phyloP scores from a whole-genome alignment of 2,797 vertebrate genomes.

The Dendrocincla tyrannina region DNA sequence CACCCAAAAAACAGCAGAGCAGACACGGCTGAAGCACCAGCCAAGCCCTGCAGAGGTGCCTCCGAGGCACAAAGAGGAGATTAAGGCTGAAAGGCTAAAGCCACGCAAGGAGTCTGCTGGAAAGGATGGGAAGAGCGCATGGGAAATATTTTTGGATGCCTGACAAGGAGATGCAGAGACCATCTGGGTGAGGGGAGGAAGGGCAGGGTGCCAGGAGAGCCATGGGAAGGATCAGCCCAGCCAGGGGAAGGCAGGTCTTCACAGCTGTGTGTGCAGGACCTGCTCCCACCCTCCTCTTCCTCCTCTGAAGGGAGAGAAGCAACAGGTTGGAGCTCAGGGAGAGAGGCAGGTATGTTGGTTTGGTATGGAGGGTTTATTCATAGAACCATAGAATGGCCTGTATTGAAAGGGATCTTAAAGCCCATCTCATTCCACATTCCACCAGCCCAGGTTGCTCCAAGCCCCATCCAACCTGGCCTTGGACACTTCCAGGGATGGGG shows the following conservation, averaged over 20 bases:
- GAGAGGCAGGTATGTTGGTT: fast-evolving
- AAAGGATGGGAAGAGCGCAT: not conserved
- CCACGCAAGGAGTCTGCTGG: not conserved
- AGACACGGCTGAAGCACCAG: not conserved
- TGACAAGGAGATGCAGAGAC: constrained; percentile 13
- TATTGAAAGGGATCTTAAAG: not conserved
- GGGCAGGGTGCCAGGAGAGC: constrained; percentile 26
- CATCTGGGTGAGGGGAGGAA: constrained; percentile 35
- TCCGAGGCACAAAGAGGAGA: constrained; percentile 3
- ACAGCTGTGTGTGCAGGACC: not conserved
- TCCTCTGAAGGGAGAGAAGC: not conserved
- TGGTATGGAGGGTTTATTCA: fast-evolving
- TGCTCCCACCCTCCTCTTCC: not conserved
- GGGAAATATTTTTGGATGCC: not conserved
- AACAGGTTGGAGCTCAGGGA: not conserved
- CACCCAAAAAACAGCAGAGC: constrained; percentile 11
- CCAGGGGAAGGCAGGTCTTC: not conserved
- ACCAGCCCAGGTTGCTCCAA: not conserved
- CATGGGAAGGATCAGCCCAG: not conserved
- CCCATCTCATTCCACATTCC: not conserved
- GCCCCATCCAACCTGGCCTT: not conserved
- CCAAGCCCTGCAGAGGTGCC: constrained; percentile 9
- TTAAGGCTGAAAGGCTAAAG: constrained; percentile 17
- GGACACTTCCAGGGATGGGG: not conserved
- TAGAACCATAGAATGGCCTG: not conserved